Evolutionary conservation across 1,140 invertebrate genomes (phyloP), one percentile per base, ranked within the genome.

Genomic region (Oncopodura yosiiana): DNA sequence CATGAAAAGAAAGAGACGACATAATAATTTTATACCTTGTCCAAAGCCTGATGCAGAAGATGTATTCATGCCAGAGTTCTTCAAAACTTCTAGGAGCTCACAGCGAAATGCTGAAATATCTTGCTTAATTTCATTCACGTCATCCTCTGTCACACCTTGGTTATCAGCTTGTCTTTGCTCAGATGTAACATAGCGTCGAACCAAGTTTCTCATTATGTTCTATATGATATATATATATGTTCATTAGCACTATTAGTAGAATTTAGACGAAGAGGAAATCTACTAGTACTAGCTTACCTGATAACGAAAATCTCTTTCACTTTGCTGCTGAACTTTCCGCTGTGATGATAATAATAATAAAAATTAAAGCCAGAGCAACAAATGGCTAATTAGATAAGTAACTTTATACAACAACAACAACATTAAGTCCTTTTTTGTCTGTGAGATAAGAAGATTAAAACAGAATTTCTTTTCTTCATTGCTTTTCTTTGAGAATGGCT

Each of bases 101-200:
- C 86, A 94, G 37, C 89, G 80, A 73, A 94, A 92, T 3, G 89
- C 86, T 39, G 87, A 91, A 53, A 98, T 94, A 69, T 96, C 93
- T 73, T 97, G 93, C 72, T 98, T 98, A 56, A 98, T 95, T 76
- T 99, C 94, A 71, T 96, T 97, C 27, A 97, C 87, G 72, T 98
- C 94, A 68, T 98, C 94, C 72, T 96, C 93, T 0, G 92, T 96
- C 6, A 97, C 93, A n/a, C 92, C 92, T 71, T 94, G 86, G 66
- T 86, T 84, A 66, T 94, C 90, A 0, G 89, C 87, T 68, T 90
- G 91, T 34, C 91, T 74, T 71, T 96, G 92, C 70, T 94, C 89
- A 41, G 92, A 86, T 24, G 93, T 96, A 50, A 97, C 89, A 74
- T 98, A 98, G 5, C 89, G 79, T 42, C 92, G 79, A 14, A 97